Evolutionary conservation across 2,113 vertebrate genomes (phyloP).

Genomic region (Xiphophorus maculatus): DNA sequence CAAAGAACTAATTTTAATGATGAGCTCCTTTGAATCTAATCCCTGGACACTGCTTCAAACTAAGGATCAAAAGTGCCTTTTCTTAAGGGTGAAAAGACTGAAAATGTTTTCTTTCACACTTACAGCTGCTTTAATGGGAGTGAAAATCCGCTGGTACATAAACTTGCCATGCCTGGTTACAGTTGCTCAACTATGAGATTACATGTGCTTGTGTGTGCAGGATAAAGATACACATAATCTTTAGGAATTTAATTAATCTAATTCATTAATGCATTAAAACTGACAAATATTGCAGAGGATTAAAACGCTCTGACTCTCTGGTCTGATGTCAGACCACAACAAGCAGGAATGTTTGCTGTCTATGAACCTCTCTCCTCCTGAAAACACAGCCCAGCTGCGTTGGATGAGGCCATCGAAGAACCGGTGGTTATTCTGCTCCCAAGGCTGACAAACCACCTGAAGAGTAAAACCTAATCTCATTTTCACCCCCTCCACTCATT

Average conservation of each 20-base stretch:
- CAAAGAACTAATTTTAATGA: background rate
- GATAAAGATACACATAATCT: background rate
- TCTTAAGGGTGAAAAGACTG: background rate
- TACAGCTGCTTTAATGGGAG: background rate
- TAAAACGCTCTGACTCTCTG: background rate
- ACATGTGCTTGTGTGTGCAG: background rate
- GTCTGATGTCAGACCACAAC: constrained; percentile 26
- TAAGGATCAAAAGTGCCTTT: background rate
- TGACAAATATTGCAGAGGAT: constrained; percentile 16
- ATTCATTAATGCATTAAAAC: background rate
- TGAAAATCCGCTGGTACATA: background rate
- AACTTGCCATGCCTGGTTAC: no score
- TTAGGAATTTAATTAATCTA: background rate
- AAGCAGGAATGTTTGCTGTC: constrained; percentile 16
- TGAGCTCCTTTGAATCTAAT: background rate
- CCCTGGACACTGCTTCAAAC: background rate
- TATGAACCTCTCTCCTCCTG: constrained; percentile 41
- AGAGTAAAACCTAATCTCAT: constrained; percentile 64
- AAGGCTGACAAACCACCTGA: constrained; percentile 58
- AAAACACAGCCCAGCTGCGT: constrained; percentile 47
- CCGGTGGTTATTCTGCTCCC: constrained; percentile 52
- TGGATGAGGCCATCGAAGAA: constrained; percentile 34
- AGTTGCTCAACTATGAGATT: background rate
- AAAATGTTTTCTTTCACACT: background rate
- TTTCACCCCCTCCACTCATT: constrained; percentile 34